Conservation (phyloP, 1,140 invertebrate species). For the Aradophagus sp. region DNA sequence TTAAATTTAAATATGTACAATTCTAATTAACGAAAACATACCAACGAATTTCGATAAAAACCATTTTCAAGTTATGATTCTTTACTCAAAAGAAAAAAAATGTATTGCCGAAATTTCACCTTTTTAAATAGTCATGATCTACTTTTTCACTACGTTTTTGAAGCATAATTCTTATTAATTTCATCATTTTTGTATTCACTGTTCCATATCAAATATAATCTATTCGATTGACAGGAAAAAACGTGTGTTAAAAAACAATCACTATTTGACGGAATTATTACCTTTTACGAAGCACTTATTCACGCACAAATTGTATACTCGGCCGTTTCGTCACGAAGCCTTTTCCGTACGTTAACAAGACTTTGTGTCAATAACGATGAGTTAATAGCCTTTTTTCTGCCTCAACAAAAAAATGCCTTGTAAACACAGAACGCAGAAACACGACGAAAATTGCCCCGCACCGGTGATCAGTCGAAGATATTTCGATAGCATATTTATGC, state of each 20-base stretch:
- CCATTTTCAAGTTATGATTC: no score
- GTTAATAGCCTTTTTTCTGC: conserved; percentile 50
- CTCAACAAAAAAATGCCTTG: conserved; percentile 52
- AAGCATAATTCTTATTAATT: no score
- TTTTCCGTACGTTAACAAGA: conserved; percentile 30
- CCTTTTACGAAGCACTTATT: conserved; percentile 16
- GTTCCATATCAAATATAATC: no score
- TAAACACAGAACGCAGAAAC: conserved; percentile 52
- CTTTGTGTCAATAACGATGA: conserved; percentile 52
- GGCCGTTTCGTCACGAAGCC: conserved; percentile 1
- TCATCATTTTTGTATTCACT: no score
- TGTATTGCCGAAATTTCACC: no score
- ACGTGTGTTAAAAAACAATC: conserved; percentile 36
- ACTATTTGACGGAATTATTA: conserved; percentile 23
- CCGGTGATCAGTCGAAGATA: conserved; percentile 19
- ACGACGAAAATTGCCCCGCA: conserved; percentile 38
- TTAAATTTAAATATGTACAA: no score
- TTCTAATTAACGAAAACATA: no score
- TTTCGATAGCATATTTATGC: conserved; percentile 45
- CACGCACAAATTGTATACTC: conserved; percentile 2
- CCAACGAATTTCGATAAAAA: no score
- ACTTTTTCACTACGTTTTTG: no score
- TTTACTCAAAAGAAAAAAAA: no score
- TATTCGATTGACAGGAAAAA: conserved; percentile 8
- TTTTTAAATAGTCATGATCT: no score